A percentile compares a stretch with the other conserved stretches of the same genome.
phyloP scores from a whole-genome alignment of 1,140 invertebrate species.

The Leptonema lineaticorne region DNA sequence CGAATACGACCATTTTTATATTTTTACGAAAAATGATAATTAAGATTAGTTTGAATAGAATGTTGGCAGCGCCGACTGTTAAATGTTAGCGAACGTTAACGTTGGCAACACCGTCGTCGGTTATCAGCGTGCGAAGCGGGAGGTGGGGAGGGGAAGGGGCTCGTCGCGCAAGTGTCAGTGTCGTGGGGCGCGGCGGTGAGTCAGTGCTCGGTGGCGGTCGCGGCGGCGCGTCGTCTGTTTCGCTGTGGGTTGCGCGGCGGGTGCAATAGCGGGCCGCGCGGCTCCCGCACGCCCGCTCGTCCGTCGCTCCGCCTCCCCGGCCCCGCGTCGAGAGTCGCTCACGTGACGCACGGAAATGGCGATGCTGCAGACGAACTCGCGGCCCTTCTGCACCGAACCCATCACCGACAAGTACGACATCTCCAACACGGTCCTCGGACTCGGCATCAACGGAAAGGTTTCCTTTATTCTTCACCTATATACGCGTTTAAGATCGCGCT shows the following conservation, averaged over 20 bases:
- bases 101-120: no score
- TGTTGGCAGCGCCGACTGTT: no score
- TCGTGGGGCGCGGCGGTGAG: neutral
- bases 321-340: neutral
- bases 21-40: no score
- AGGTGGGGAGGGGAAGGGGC: neutral
- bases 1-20: no score
- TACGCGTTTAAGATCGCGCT: no score
- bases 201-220: neutral
- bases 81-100: no score
- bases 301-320: neutral
- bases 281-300: neutral
- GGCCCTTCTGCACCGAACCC: conserved; percentile 45
- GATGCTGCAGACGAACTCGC: neutral
- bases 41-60: no score
- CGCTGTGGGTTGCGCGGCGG: conserved; percentile 1
- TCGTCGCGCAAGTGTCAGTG: neutral
- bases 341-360: neutral
- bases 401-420: conserved; percentile 94
- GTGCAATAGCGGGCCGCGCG: neutral
- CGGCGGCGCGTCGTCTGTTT: neutral
- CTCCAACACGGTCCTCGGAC: conserved; percentile 91
- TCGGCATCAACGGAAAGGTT: conserved; percentile 97
- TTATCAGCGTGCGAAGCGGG: no score
- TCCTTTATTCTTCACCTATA: neutral